phyloP scores from a whole-genome alignment of 2,888 invertebrate species.

The Pachymerium ferrugineum region DNA sequence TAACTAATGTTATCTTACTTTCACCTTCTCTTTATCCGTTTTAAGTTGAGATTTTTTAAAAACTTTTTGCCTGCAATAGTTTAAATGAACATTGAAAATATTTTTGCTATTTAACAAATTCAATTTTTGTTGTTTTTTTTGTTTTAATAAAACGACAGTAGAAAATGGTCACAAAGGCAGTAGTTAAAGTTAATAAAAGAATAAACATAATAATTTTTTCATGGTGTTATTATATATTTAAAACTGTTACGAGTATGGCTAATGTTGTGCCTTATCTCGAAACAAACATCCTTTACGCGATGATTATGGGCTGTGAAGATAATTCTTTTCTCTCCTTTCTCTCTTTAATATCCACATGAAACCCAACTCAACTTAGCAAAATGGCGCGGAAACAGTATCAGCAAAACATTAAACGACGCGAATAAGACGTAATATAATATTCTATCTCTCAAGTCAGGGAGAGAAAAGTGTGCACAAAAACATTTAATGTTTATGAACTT shows the following conservation, averaged over 20 bases:
- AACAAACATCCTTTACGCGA: slow-evolving; percentile 27
- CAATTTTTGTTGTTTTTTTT: neutral
- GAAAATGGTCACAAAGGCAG: neutral
- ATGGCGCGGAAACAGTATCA: slow-evolving; percentile 32
- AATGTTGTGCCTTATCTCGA: slow-evolving; percentile 29
- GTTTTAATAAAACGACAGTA: neutral
- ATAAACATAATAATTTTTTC: slow-evolving; percentile 11
- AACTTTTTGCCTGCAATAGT: neutral
- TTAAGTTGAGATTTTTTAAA: neutral
- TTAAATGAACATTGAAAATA: neutral
- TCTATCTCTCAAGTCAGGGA: neutral
- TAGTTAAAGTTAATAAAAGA: neutral
- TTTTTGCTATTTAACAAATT: neutral
- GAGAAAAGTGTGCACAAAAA: neutral
- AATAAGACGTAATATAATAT: slow-evolving; percentile 6
- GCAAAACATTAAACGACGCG: slow-evolving; percentile 30
- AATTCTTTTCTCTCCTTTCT: slow-evolving; percentile 29
- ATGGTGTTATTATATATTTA: slow-evolving; percentile 3
- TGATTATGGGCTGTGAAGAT: slow-evolving; percentile 29
- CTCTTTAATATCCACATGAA: slow-evolving; percentile 22
- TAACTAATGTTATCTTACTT: neutral
- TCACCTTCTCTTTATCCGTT: neutral
- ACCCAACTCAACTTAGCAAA: slow-evolving; percentile 31
- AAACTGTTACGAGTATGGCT: slow-evolving; percentile 14
- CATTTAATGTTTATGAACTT: neutral